These are phyloP conservation scores for Syngnathoides biaculeatus DNA, from an alignment of 2,113 vertebrate genomes.

Conservation along the genomic window DNA sequence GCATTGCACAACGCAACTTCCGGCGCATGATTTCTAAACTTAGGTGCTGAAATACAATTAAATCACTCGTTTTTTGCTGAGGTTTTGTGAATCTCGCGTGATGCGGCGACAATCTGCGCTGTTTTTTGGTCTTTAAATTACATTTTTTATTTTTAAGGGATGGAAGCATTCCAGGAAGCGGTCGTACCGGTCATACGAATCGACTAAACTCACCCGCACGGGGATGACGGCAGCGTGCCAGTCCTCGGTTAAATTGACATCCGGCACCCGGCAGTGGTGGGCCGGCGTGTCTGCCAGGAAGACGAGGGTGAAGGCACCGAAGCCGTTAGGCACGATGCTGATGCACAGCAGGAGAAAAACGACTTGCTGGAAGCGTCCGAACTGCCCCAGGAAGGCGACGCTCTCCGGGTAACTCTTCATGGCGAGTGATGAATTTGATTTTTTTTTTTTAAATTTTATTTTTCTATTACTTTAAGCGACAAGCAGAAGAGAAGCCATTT, in stretches of 20 bases:
- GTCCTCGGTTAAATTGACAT: slow-evolving; percentile 49
- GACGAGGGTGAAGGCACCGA: slow-evolving; percentile 41
- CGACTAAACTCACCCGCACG: slow-evolving; percentile 23
- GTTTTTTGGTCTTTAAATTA: not conserved
- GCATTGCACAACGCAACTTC: too few species aligned
- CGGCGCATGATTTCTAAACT: too few species aligned
- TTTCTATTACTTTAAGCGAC: not conserved
- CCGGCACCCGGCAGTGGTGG: slow-evolving; percentile 58
- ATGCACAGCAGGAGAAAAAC: slow-evolving; percentile 54
- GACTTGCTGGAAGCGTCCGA: slow-evolving; percentile 74
- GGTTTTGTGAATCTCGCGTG: not conserved
- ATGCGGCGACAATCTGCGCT: not conserved
- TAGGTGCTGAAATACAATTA: not conserved
- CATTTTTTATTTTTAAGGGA: not conserved
- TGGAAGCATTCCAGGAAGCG: not conserved
- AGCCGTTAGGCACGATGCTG: slow-evolving; percentile 62
- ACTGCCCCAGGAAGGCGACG: slow-evolving; percentile 67
- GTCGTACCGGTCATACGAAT: not conserved
- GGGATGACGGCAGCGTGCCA: slow-evolving; percentile 57
- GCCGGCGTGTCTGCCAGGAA: slow-evolving; percentile 50
- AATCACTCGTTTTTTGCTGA: not conserved
- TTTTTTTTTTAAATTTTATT: too few species aligned
- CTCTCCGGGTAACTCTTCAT: slow-evolving; percentile 70
- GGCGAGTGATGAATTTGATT: not conserved
- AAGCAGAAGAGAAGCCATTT: not conserved